These are phyloP conservation scores for Microctonus aethiopoides DNA, from an alignment of 2,888 invertebrate species.

Conservation along the genomic window DNA sequence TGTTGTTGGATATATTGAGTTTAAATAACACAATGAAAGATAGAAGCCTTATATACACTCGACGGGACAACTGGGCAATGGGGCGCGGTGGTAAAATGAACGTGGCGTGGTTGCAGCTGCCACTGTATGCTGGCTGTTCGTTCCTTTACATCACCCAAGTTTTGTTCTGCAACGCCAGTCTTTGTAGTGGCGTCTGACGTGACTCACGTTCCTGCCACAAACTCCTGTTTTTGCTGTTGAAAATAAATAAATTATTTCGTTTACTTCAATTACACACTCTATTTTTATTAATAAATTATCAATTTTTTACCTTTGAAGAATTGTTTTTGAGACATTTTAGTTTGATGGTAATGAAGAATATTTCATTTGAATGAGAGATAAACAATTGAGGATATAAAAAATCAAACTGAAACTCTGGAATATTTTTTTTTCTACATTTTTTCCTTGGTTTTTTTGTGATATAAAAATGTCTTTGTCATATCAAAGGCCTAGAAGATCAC, in stretches of 20 bases:
- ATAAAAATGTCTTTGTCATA: slow-evolving; percentile 50
- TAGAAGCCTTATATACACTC: not conserved
- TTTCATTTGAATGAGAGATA: no score
- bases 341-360: no score
- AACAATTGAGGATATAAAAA: no score
- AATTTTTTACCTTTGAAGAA: no score
- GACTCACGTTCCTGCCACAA: slow-evolving; percentile 28
- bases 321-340: no score
- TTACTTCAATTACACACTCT: no score
- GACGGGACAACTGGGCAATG: slow-evolving; percentile 8
- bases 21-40: slow-evolving; percentile 3
- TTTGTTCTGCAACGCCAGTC: slow-evolving; percentile 56
- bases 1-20: no score
- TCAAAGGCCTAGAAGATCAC: slow-evolving; percentile 56
- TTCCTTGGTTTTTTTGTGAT: not conserved
- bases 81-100: slow-evolving; percentile 25
- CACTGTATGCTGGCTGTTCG: slow-evolving; percentile 54
- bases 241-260: no score
- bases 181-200: slow-evolving; percentile 60
- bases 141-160: slow-evolving; percentile 48
- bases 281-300: no score
- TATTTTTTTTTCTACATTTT: no score
- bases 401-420: no score
- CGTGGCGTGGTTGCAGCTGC: slow-evolving; percentile 39
- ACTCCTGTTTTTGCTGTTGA: no score